phyloP scores from a whole-genome alignment of 1,140 invertebrate species.

The Bombyx mandarina region DNA sequence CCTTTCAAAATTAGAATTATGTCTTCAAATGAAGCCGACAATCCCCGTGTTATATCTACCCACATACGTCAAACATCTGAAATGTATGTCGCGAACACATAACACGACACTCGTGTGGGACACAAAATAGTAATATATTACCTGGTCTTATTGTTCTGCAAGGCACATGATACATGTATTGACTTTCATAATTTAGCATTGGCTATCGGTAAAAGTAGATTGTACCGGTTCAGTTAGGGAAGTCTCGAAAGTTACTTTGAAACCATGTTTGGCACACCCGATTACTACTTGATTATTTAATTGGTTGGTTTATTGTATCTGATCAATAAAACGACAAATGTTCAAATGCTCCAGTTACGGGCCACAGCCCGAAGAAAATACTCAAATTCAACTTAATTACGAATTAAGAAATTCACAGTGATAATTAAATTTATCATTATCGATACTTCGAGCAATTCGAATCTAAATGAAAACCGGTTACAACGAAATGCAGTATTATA shows the following conservation, averaged over 20 bases:
- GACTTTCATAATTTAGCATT: slow-evolving; percentile 30
- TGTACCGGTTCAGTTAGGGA: slow-evolving; percentile 16
- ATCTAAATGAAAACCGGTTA: no score
- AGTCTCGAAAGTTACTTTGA: slow-evolving; percentile 17
- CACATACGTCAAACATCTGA: slow-evolving; percentile 26
- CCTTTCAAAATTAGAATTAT: no score
- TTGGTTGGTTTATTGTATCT: slow-evolving; percentile 7
- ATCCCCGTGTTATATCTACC: neutral
- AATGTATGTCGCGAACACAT: slow-evolving; percentile 28
- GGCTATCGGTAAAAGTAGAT: slow-evolving; percentile 26
- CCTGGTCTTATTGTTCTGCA: slow-evolving; percentile 39
- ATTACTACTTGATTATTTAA: slow-evolving; percentile 17
- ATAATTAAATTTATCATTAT: no score
- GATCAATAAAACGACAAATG: neutral
- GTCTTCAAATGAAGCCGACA: no score
- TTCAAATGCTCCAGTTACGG: neutral
- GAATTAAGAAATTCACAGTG: no score
- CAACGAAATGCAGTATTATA: no score
- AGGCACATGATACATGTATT: slow-evolving; percentile 46
- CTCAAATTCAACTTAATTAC: no score
- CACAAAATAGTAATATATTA: slow-evolving; percentile 41
- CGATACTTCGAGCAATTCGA: no score
- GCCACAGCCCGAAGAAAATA: no score
- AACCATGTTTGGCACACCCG: slow-evolving; percentile 15
- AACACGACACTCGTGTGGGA: slow-evolving; percentile 33